Evolutionary conservation across 2,888 invertebrate genomes (phyloP).

Genomic region (Acrocera orbiculus): DNA sequence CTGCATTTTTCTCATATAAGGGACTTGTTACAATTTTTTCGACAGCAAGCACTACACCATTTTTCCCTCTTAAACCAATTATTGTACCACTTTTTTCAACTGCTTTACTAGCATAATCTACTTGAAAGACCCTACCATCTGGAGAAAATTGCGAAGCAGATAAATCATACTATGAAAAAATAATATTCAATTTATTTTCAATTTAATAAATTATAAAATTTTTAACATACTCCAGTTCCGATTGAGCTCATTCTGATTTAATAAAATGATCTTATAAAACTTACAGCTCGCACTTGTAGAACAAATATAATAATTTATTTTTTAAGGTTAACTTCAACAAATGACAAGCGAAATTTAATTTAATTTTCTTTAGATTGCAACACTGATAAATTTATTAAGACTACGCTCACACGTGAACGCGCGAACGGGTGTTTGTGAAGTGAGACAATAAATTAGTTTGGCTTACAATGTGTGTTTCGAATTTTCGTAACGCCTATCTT

Average conservation of each 20-base stretch:
- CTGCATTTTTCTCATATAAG: conserved; percentile 81
- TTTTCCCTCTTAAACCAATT: conserved; percentile 83
- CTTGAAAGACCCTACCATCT: conserved; percentile 97
- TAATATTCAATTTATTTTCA: conserved; percentile 4
- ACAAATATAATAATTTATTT: too few species aligned
- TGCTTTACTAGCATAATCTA: conserved; percentile 98
- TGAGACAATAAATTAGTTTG: too few species aligned
- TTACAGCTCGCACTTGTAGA: too few species aligned
- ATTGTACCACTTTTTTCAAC: conserved; percentile 97
- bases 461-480: too few species aligned
- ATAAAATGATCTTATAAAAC: not conserved
- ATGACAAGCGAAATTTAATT: too few species aligned
- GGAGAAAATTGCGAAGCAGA: conserved; percentile 99
- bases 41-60: conserved; percentile 93
- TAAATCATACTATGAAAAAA: conserved; percentile 68
- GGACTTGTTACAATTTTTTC: conserved; percentile 92
- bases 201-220: conserved; percentile 10
- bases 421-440: too few species aligned
- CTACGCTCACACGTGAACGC: too few species aligned
- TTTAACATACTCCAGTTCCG: conserved; percentile 72
- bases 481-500: too few species aligned
- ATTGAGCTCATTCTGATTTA: conserved; percentile 70
- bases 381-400: too few species aligned
- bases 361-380: too few species aligned
- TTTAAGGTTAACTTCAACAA: too few species aligned